Base-by-base conservation (phyloP, 2,113 vertebrate genomes). In the pig (Sus scrofa) region DNA sequence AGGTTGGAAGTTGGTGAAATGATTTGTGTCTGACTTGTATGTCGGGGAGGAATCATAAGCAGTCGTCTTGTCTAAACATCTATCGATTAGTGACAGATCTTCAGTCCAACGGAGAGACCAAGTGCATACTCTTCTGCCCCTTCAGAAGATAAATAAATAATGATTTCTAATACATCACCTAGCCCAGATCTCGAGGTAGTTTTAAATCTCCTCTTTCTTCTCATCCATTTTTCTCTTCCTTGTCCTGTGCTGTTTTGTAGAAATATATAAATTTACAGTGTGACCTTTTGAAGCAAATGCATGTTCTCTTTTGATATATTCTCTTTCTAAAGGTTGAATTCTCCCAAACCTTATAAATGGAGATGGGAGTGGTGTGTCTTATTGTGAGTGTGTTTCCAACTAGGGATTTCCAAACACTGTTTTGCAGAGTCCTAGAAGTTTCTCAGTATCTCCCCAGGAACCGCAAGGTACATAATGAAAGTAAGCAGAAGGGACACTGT, bases 1-100 rank as follows among this genome's bases (percentile, higher is more conserved):
- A 84, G n/a, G n/a, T 71, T 62, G 54, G 68, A 37, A 84, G 79
- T 94, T 52, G 75, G n/a, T 73, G 75, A 68, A 81, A 65, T 89
- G 78, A 86, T 91, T 95, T 95, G 68, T 63, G 24, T 83, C 78
- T 90, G n/a, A 60, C 56, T 67, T 18, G 24, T 52, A 27, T 10
- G 62, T 56, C 86, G 39, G 20, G 5, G 27, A 74, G 32, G 37
- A 50, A 75, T 34, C 71, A 68, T 62, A 92, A 54, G 50, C 18
- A 18, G 39, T 82, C 73, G 86, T 92, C 34, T 82, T 54, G 56
- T 34, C 73, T 86, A 67, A 95, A 63, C 22, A 20, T 86, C 16
- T 58, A 89, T 85, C 32, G 20, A 87, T 93, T 73, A 56, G 58
- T 81, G 65, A 96, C 44, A 32, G 24, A 73, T 62, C 54, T 27